Conservation (phyloP, 2,797 vertebrate species). For the Spheniscus humboldti region DNA sequence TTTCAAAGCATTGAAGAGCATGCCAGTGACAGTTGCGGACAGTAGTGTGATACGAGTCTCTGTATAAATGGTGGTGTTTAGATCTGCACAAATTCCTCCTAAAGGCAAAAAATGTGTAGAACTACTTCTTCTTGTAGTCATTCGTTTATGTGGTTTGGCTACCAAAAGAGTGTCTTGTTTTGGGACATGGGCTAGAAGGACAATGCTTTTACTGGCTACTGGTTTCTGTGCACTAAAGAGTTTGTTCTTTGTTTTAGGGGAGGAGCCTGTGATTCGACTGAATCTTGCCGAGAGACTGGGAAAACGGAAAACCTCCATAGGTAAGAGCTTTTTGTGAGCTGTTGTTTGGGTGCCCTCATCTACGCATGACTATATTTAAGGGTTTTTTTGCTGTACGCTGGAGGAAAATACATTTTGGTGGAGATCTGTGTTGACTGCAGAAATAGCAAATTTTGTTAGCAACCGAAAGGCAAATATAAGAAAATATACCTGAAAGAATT, state of each 20-base stretch:
- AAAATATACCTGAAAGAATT: neutral
- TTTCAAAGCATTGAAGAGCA: neutral
- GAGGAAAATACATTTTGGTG: neutral
- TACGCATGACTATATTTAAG: no score
- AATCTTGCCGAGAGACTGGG: constrained; percentile 71
- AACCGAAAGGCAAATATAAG: neutral
- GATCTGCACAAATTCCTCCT: neutral
- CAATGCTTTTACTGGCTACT: neutral
- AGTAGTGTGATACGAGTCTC: no score
- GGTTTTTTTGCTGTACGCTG: neutral
- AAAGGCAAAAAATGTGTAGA: neutral
- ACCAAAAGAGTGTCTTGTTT: neutral
- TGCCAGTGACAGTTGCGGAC: neutral
- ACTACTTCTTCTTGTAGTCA: rapidly evolving
- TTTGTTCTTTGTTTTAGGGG: constrained; percentile 35
- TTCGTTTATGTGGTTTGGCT: neutral
- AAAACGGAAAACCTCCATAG: constrained; percentile 52
- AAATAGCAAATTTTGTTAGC: neutral
- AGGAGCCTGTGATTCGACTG: constrained; percentile 66
- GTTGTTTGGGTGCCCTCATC: neutral
- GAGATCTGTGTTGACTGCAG: neutral
- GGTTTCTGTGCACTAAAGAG: neutral
- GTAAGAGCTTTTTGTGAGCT: constrained; percentile 29
- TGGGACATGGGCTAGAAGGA: neutral
- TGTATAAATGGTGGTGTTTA: neutral